These are phyloP conservation scores for Sarcophaga caerulescens DNA, from an alignment of 2,888 invertebrate genomes.

Conservation along the genomic window DNA sequence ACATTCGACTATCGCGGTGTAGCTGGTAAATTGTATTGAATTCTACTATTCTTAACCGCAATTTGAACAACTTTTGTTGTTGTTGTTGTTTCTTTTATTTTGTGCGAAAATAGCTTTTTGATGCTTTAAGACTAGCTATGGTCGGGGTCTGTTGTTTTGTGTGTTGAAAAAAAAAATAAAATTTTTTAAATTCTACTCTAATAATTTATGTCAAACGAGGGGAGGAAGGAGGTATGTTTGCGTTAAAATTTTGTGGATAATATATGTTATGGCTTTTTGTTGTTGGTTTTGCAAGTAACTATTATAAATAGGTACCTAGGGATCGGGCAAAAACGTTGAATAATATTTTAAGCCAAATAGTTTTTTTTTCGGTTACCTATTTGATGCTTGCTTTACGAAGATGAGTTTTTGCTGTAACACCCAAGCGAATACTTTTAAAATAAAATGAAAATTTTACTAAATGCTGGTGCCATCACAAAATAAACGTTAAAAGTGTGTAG, in stretches of 20 bases:
- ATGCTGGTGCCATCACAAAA: not conserved
- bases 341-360: conserved; percentile 24
- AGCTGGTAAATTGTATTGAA: conserved; percentile 43
- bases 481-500: not conserved
- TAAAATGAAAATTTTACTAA: not conserved
- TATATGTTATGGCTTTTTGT: not conserved
- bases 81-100: conserved; percentile 6
- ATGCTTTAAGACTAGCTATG: not conserved
- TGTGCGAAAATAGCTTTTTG: conserved; percentile 17
- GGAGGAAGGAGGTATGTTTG: not conserved
- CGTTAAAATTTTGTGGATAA: not conserved
- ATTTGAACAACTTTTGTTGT: conserved; percentile 43
- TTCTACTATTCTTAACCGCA: conserved; percentile 56
- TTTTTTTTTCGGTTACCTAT: not conserved
- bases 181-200: not conserved
- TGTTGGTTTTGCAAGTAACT: conserved; percentile 6
- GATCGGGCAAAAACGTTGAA: conserved; percentile 8
- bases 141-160: not conserved
- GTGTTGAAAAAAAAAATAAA: not conserved
- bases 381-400: not conserved
- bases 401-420: not conserved
- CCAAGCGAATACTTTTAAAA: not conserved
- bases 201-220: conserved; percentile 11
- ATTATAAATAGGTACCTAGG: conserved; percentile 20
- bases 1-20: not conserved